These are phyloP conservation scores for Gambelia wislizenii DNA, from an alignment of 2,797 vertebrate genomes.

Conservation along the genomic window DNA sequence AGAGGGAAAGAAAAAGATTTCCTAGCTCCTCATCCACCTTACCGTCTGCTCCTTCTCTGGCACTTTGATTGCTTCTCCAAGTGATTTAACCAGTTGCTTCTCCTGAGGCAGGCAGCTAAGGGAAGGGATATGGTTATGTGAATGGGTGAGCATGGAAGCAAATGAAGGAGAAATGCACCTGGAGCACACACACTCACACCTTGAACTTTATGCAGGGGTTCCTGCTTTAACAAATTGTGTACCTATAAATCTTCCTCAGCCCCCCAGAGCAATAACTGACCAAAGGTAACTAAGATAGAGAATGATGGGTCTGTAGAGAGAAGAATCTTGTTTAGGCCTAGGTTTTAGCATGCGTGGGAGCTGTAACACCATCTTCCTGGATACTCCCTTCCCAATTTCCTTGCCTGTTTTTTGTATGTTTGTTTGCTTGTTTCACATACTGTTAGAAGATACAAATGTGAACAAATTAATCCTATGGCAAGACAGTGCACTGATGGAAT, in stretches of 20 bases:
- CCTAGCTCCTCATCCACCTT: not conserved
- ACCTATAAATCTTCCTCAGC: not conserved
- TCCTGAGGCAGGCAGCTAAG: not conserved
- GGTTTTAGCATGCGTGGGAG: not conserved
- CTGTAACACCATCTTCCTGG: not conserved
- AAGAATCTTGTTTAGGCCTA: not conserved
- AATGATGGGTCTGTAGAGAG: not conserved
- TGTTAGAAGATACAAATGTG: not conserved
- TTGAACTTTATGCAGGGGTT: not conserved
- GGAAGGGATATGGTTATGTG: not conserved
- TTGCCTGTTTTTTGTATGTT: not conserved
- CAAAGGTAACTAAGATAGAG: not conserved
- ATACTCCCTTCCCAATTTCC: not conserved
- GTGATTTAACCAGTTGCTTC: not conserved
- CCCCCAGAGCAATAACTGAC: not conserved
- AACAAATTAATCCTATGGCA: not conserved
- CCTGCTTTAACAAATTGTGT: not conserved
- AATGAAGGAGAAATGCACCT: not conserved
- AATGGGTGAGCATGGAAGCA: not conserved
- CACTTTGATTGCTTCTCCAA: not conserved
- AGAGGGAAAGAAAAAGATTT: not conserved
- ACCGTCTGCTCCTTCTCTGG: not conserved
- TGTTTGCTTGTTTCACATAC: not conserved
- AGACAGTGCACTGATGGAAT: not conserved
- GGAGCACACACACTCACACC: not conserved